A percentile compares a stretch with the other conserved stretches of the same genome.
phyloP scores from a whole-genome alignment of 2,113 vertebrate genomes.

The Lonchura striata region DNA sequence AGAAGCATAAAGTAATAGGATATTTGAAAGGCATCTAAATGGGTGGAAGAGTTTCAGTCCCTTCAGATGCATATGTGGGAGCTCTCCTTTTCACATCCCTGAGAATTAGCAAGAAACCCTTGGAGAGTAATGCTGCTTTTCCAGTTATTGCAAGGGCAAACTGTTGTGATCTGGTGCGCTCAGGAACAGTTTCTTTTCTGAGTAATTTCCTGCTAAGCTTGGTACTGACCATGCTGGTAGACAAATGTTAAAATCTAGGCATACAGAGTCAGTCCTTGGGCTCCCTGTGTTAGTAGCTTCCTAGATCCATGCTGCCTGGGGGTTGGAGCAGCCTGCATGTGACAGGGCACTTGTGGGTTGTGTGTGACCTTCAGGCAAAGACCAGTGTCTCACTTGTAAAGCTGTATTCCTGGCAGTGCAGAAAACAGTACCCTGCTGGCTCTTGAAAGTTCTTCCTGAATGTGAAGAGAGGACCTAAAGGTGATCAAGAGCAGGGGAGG shows the following conservation, averaged over 20 bases:
- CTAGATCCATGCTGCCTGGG: background rate
- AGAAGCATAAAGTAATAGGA: background rate
- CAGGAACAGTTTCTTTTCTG: background rate
- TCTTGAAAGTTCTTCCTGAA: background rate
- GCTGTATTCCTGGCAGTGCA: background rate
- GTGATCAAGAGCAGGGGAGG: background rate
- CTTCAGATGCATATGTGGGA: background rate
- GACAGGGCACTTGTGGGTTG: background rate
- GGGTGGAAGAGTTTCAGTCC: background rate
- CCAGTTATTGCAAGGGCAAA: background rate
- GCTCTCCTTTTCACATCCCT: background rate
- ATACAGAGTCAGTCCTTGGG: accelerated
- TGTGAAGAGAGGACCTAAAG: background rate
- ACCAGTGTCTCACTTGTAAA: background rate
- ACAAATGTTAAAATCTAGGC: background rate
- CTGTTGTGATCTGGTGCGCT: background rate
- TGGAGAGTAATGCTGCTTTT: background rate
- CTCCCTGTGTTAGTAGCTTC: background rate
- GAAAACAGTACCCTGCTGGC: background rate
- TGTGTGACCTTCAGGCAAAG: background rate
- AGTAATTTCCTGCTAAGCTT: background rate
- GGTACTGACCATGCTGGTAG: background rate
- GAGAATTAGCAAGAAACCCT: background rate
- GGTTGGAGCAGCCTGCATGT: background rate
- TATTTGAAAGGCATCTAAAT: background rate